Percentiles rank a stretch among this genome's conserved stretches.
phyloP scores from a whole-genome alignment of 2,113 vertebrate genomes.

The Phocoena phocoena region DNA sequence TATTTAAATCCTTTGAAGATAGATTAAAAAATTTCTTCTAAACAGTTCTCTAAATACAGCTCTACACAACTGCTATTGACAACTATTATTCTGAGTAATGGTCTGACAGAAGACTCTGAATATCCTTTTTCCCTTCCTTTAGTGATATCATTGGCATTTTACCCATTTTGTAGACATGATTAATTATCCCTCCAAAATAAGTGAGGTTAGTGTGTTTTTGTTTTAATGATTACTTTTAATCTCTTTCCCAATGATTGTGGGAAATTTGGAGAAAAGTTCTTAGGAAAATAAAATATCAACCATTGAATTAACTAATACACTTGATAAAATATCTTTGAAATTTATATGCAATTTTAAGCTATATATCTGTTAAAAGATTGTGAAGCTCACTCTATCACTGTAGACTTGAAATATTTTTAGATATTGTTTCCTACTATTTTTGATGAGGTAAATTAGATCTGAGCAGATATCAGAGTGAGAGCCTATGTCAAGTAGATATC shows the following conservation, averaged over 20 bases:
- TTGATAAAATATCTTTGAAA: background rate
- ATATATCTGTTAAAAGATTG: background rate
- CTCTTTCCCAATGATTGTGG: background rate
- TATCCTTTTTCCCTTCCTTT: constrained; percentile 31
- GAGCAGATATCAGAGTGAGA: background rate
- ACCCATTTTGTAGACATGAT: background rate
- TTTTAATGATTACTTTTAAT: constrained; percentile 49
- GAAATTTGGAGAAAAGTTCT: background rate
- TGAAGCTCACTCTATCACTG: background rate
- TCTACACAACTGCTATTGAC: constrained; percentile 25
- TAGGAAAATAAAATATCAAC: background rate
- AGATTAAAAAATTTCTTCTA: background rate
- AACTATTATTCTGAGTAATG: constrained; percentile 27
- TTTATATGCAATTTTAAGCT: background rate
- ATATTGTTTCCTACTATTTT: background rate
- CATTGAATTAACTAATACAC: background rate
- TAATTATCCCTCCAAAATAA: constrained; percentile 55
- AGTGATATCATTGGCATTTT: constrained; percentile 10
- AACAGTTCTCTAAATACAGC: background rate
- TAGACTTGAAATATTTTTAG: background rate
- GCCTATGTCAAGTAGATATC: background rate
- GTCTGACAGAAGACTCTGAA: background rate
- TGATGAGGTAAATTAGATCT: background rate
- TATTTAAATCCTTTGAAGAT: constrained; percentile 1
- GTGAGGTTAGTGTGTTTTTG: background rate